These are phyloP conservation scores for Achroia grisella DNA, from an alignment of 1,140 invertebrate genomes.

Conservation along the genomic window DNA sequence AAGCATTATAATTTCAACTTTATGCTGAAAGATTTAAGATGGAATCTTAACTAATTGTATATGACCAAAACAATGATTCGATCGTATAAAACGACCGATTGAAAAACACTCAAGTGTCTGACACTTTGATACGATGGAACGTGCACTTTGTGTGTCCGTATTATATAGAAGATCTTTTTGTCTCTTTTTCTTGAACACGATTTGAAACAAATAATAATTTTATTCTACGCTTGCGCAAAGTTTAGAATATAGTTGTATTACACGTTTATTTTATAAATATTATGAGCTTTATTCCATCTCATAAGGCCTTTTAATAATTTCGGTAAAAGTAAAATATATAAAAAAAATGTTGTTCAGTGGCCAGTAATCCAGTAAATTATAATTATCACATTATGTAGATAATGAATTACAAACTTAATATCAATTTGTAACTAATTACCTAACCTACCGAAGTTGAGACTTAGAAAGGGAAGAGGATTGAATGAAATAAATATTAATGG, in stretches of 20 bases:
- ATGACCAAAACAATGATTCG: slow-evolving; percentile 36
- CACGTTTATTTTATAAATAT: slow-evolving; percentile 12
- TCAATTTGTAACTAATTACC: too few species aligned
- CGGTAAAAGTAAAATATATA: background rate
- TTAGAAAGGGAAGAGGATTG: too few species aligned
- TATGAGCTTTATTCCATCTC: slow-evolving; percentile 3
- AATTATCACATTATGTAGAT: too few species aligned
- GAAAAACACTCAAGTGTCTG: slow-evolving; percentile 23
- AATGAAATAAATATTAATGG: too few species aligned
- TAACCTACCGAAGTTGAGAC: too few species aligned
- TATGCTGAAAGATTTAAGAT: slow-evolving; percentile 18
- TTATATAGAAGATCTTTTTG: slow-evolving; percentile 37
- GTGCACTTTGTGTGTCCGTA: slow-evolving; percentile 29
- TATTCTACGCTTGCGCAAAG: slow-evolving; percentile 46
- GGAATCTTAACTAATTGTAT: slow-evolving; percentile 9
- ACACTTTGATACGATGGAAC: slow-evolving; percentile 19
- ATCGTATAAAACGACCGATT: slow-evolving; percentile 52
- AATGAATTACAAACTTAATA: too few species aligned
- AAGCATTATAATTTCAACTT: slow-evolving; percentile 20
- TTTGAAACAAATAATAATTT: slow-evolving; percentile 40
- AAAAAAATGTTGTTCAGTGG: slow-evolving; percentile 5
- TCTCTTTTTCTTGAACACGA: slow-evolving; percentile 37
- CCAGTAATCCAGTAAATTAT: too few species aligned
- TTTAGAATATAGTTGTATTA: too few species aligned
- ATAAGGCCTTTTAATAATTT: slow-evolving; percentile 1